phyloP scores from a whole-genome alignment of 2,888 invertebrate genomes.

The Leptinotarsa rubiginosa region DNA sequence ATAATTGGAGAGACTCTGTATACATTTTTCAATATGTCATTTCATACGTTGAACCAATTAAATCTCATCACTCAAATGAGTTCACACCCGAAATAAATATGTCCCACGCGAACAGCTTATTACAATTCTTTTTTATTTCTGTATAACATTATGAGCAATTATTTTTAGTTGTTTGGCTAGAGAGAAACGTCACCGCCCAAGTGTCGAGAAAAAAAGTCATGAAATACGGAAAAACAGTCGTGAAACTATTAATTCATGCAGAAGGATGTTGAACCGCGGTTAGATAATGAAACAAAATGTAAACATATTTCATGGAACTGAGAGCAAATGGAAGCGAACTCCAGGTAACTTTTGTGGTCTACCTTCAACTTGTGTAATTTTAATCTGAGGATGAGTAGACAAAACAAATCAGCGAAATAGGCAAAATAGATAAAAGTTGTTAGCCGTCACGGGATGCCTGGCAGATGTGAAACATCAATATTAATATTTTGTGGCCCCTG shows the following conservation, averaged over 20 bases:
- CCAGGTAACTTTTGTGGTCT: too few species aligned
- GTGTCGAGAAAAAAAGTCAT: constrained; percentile 3
- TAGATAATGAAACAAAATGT: neutral
- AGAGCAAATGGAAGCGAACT: neutral
- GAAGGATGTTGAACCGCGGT: neutral
- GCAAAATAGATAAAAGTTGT: too few species aligned
- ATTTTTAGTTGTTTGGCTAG: constrained; percentile 17
- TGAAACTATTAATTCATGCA: neutral
- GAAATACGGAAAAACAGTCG: constrained; percentile 9
- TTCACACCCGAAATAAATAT: constrained; percentile 24
- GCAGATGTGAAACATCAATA: too few species aligned
- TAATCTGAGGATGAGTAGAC: too few species aligned
- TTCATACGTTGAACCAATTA: neutral
- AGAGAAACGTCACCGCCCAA: constrained; percentile 3
- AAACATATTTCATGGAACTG: neutral
- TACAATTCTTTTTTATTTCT: constrained; percentile 14
- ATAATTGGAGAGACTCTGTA: constrained; percentile 4
- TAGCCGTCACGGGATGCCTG: too few species aligned
- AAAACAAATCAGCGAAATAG: too few species aligned
- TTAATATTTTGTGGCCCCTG: too few species aligned
- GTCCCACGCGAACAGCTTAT: constrained; percentile 21
- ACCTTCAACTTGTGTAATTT: too few species aligned
- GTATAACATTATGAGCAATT: constrained; percentile 17
- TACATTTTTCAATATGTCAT: too few species aligned
- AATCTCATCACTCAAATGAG: constrained; percentile 20